Base-by-base conservation (phyloP, 2,888 invertebrate genomes). In the Spodoptera exigua region DNA sequence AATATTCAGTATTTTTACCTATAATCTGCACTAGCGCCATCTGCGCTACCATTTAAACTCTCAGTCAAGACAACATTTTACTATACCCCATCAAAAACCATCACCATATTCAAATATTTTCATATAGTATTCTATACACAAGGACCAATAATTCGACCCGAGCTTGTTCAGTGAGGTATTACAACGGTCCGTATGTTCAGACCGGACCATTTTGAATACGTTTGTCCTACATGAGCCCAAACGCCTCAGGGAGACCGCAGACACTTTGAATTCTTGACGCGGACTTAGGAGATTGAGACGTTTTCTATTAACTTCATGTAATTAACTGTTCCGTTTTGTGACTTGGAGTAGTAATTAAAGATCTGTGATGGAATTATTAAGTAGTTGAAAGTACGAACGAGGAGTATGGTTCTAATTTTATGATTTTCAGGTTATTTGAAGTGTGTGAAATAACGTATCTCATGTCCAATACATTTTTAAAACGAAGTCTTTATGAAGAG, bases 181-280 rank as follows among this genome's bases (percentile, higher is more conserved):
- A 63, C 61, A 61, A 5, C 35, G 13, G 3, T 7, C 64, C 58
- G 66, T 81, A 60, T 79, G 62, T 74, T 74, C 74, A 58, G 56
- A 63, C 52, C 47, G 58, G 69, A 73, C 63, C 57, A 70, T 69
- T 69, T 74, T 76, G 79, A 81, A 80, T 80, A 82, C 78, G 79
- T 80, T 81, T 84, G 84, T 82, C 83, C 82, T 76, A 78, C 75
- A 81, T 74, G 81, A 84, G 83, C 84, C 83, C 78, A 76, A 80
- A 81, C 80, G 83, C 81, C 83, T 83, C 76, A 63, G 76, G 78
- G 71, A 67, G 74, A 81, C 88, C 86, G 74, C 86, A 82, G 81
- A 79, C 86, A 83, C 71, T 81, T 78, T 76, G 70, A 81, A 78
- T 79, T 76, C 74, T 79, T 78, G 79, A 78, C 79, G 61, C 65